These are phyloP conservation scores for Leptopilina boulardi DNA, from an alignment of 1,140 invertebrate species.

Conservation along the genomic window DNA sequence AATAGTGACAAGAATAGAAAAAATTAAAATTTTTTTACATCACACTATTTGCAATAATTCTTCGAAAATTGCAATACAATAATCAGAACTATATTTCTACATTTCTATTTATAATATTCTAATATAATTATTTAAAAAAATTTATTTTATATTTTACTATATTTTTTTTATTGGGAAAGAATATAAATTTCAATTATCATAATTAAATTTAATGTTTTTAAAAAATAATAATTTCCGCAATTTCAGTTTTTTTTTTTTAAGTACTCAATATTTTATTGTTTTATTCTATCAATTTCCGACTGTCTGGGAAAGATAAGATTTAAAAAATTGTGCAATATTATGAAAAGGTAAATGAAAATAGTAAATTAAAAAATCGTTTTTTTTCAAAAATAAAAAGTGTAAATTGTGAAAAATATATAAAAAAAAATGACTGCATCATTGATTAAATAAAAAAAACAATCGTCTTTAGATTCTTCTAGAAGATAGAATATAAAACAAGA, in stretches of 20 bases:
- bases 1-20: not conserved
- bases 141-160: too few relatives aligned
- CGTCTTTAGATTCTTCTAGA: not conserved
- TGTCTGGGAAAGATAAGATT: not conserved
- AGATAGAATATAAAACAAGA: not conserved
- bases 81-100: too few relatives aligned
- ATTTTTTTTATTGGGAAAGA: too few relatives aligned
- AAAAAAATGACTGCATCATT: not conserved
- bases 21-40: not conserved
- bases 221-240: not conserved
- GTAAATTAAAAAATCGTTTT: too few relatives aligned
- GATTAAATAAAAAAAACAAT: not conserved
- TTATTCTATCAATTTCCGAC: not conserved
- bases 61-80: not conserved
- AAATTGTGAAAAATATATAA: not conserved
- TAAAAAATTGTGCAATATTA: not conserved
- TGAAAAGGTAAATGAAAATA: not conserved
- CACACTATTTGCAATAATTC: not conserved
- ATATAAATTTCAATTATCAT: too few relatives aligned
- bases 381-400: too few relatives aligned
- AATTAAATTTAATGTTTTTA: too few relatives aligned
- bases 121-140: too few relatives aligned
- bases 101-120: too few relatives aligned
- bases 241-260: not conserved
- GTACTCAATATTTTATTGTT: not conserved